Evolutionary conservation across 1,140 invertebrate species (phyloP), one percentile per base, ranked within the genome.

Genomic region (Drosophila cardini): DNA sequence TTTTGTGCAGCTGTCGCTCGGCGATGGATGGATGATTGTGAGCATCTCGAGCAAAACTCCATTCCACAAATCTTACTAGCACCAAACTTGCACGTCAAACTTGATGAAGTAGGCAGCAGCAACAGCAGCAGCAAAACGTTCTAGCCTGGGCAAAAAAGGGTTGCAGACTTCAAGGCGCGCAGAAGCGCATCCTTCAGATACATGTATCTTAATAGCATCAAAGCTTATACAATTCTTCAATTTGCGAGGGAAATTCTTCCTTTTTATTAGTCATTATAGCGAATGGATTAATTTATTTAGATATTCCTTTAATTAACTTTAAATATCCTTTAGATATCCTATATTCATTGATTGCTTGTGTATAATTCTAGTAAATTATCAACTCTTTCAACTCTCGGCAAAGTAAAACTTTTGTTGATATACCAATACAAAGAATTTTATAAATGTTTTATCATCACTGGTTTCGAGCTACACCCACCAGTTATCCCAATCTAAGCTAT

Each of bases 1-100:
- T 86, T 80, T 79, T 53, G 62, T 76, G 84, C 83, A 83, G 83
- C 84, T 87, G 84, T 87, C 79, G 80, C 71, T 81, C 43, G 76
- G 72, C 68, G 60, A 68, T 87, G 62, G 83, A 86, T 86, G 76
- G 72, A 79, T 76, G 68, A 75, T 72, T 60, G 75, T 61, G 71
- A 43, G 62, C 50, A 62, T 45, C 52, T 55, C 62, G 26, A 18
- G 13, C 34, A 45, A 42, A 32, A 38, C 60, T 45, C 46, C 61
- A 34, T 70, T 71, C 30, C 53, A 30, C 68, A 57, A 53, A 62
- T 71, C 58, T 48, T 57, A 34, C 18, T 26, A 38, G 16, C 36
- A 34, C 15, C 13, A 56, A 32, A 32, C 69, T 64, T 65, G 48
- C 57, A 76, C 63, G 69, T 76, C 76, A 64, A 69, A 69, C 62